Evolutionary conservation across 1,140 invertebrate species (phyloP).

Genomic region (Scylla paramamosain): DNA sequence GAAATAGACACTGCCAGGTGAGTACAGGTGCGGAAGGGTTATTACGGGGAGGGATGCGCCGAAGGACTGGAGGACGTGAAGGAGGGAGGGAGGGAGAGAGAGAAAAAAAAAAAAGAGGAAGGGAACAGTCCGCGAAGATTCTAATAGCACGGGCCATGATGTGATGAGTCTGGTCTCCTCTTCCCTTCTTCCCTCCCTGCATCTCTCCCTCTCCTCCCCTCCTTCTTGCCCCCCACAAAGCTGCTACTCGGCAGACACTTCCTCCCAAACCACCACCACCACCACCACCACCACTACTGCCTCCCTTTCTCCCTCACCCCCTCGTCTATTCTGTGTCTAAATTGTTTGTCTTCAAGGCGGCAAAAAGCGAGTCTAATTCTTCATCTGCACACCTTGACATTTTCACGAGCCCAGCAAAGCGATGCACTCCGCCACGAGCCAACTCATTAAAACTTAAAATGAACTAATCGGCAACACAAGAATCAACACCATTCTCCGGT

Average conservation of each 20-base stretch:
- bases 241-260: not conserved
- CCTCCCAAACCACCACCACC: conserved; percentile 17
- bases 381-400: not conserved
- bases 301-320: not conserved
- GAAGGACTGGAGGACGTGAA: no score
- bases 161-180: not conserved
- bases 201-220: not conserved
- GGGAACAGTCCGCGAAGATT: not conserved
- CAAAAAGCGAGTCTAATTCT: not conserved
- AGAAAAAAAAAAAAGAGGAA: not conserved
- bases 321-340: not conserved
- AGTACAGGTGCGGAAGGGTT: no score
- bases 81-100: not conserved
- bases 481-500: no score
- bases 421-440: not conserved
- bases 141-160: not conserved
- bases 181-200: not conserved
- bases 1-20: no score
- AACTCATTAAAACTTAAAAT: conserved; percentile 15
- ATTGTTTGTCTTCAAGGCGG: not conserved
- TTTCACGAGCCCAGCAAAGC: not conserved
- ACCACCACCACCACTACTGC: not conserved
- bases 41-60: no score
- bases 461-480: not conserved
- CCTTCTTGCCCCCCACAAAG: not conserved